A percentile compares a stretch with the other conserved stretches of the same genome.
Evolutionary conservation across 2,888 invertebrate genomes (phyloP).

Genomic region (Zelleria hepariella): DNA sequence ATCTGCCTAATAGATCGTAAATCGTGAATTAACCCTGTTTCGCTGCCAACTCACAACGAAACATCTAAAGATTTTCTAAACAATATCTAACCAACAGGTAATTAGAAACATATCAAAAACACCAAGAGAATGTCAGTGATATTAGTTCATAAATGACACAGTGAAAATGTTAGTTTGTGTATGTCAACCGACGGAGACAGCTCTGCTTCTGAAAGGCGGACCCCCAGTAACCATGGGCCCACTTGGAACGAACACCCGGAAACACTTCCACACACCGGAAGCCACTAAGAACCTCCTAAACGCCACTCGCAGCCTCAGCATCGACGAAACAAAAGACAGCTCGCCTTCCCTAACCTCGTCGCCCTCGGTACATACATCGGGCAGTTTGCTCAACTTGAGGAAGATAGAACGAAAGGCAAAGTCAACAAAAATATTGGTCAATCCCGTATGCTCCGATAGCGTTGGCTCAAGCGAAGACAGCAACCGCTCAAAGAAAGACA

Average conservation of each 20-base stretch:
- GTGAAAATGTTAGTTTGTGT: conserved; percentile 77
- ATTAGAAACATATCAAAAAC: conserved; percentile 13
- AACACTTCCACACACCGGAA: conserved; percentile 43
- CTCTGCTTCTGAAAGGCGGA: conserved; percentile 65
- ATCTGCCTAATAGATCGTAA: background rate
- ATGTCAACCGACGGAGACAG: conserved; percentile 75
- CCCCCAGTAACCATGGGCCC: conserved; percentile 69
- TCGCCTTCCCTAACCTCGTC: conserved; percentile 44
- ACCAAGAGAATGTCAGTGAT: conserved; percentile 47
- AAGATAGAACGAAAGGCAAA: conserved; percentile 62
- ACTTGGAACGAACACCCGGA: conserved; percentile 57
- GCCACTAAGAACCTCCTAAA: conserved; percentile 41
- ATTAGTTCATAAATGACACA: conserved; percentile 41
- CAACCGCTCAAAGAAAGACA: conserved; percentile 42
- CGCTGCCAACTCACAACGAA: background rate
- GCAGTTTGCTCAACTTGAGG: conserved; percentile 51
- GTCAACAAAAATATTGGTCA: conserved; percentile 64
- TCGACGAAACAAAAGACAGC: conserved; percentile 41
- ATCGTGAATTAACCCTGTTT: background rate
- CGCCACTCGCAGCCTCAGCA: conserved; percentile 34
- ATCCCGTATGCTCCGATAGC: conserved; percentile 60
- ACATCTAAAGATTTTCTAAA: background rate
- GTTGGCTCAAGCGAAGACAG: conserved; percentile 57
- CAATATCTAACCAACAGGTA: background rate
- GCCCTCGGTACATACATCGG: conserved; percentile 44